phyloP scores from a whole-genome alignment of 1,140 invertebrate species.

The Homarus americanus region DNA sequence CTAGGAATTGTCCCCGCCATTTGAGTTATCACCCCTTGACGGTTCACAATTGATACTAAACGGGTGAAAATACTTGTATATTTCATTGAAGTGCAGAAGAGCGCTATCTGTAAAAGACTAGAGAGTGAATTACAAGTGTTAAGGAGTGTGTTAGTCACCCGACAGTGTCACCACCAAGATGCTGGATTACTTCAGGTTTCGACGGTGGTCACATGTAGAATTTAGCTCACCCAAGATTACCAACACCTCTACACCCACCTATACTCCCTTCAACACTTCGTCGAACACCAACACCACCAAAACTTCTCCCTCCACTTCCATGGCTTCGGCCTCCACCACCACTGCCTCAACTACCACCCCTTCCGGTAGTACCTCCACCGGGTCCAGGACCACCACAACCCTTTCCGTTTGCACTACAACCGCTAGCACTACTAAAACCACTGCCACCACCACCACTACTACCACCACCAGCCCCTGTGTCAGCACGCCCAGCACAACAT shows the following conservation, averaged over 20 bases:
- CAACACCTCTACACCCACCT: neutral
- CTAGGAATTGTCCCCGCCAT: too few species aligned
- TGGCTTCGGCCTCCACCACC: neutral
- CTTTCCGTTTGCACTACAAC: neutral
- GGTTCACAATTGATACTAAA: too few species aligned
- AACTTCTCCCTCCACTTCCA: neutral
- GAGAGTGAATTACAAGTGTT: neutral
- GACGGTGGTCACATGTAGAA: constrained; percentile 29
- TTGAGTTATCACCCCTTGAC: too few species aligned
- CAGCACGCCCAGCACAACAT: neutral
- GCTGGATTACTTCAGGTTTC: constrained; percentile 24
- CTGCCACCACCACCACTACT: neutral
- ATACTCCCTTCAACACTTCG: neutral
- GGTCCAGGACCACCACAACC: neutral
- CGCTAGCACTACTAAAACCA: neutral
- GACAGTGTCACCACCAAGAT: neutral
- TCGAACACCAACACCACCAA: neutral
- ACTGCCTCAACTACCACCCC: neutral
- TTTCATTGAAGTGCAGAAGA: too few species aligned
- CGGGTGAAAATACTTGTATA: too few species aligned
- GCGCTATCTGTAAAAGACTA: too few species aligned
- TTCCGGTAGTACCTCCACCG: neutral
- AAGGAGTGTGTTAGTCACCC: neutral
- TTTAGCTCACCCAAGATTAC: constrained; percentile 1
- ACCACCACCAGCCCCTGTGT: neutral